Conservation (phyloP, 92 coral and sea anemone genomes). For the Palythoa caribaeorum region DNA sequence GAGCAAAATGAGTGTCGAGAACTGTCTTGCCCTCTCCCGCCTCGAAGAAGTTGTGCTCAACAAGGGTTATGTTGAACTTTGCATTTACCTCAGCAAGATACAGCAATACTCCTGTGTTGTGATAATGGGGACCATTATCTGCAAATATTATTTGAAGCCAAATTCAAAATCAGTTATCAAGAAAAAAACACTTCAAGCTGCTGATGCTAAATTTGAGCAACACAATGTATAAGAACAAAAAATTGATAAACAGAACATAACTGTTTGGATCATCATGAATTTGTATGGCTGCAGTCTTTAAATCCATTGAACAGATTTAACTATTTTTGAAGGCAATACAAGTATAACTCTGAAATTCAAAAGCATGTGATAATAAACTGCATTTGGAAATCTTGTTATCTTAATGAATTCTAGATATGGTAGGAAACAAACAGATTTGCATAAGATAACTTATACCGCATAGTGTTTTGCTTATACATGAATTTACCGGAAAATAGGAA, state of each 20-base stretch:
- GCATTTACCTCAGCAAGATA: not conserved
- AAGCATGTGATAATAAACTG: not conserved
- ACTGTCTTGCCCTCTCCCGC: not conserved
- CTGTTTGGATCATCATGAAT: not conserved
- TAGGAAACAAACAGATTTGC: not conserved
- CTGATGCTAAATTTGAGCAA: not conserved
- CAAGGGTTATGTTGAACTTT: not conserved
- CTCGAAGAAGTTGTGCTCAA: not conserved
- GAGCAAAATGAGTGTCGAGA: not conserved
- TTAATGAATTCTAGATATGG: too few relatives aligned
- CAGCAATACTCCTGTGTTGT: not conserved
- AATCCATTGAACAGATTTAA: not conserved
- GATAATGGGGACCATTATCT: constrained; percentile 15
- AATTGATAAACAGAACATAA: not conserved
- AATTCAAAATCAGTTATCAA: not conserved
- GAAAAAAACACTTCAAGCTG: not conserved
- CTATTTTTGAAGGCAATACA: not conserved
- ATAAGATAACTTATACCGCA: not conserved
- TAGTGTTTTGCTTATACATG: not conserved
- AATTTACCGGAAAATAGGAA: not conserved
- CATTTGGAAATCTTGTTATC: not conserved
- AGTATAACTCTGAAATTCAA: not conserved
- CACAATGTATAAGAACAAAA: not conserved
- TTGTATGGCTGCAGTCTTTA: not conserved
- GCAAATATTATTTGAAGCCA: constrained; percentile 1